Evolutionary conservation across 2,888 invertebrate species (phyloP), one percentile per base, ranked within the genome.

Genomic region (Prosopocoilus inquinatus): DNA sequence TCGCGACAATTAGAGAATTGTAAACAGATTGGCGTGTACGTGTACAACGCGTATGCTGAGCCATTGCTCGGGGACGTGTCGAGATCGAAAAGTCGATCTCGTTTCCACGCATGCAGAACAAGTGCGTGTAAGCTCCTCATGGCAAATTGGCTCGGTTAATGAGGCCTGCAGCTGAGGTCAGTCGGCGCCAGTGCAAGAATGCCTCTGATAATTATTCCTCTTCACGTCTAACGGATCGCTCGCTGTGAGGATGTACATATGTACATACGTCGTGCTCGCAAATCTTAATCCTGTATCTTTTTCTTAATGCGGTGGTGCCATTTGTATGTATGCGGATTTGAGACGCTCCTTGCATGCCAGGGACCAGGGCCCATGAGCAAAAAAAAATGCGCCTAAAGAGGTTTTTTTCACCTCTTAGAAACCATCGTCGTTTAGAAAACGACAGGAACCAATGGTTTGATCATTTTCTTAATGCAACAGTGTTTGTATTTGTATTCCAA

Each of bases 71-170:
- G 9, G 36, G 36, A 36, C 36, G 12, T 36, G 36, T 36, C 11
- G 41, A 41, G 41, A 41, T 41, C 41, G 11, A 11, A 41, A 9
- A 13, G 41, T 41, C 41, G n/a, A 11, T 41, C 41, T 52, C 49
- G 44, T 52, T 48, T 52, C 51, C 39, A 48, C 52, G 52, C 56
- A 56, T 41, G 52, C 52, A 41, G 36, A 47, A 36, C 15, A 44
- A 56, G 63, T 63, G 64, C 63, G 62, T 64, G 61, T 61, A 3
- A 20, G 20, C 20, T 59, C 62, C 62, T 66, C 62, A 63, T 65
- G 66, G 66, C 66, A 67, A 67, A 68, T 68, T 68, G 62, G 59
- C 58, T 67, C 65, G 64, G 67, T 64, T 67, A 68, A 68, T 67
- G 67, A 68, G 67, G 64, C 64, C 64, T 65, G 61, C 58, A 64